phyloP scores from a whole-genome alignment of 2,113 vertebrate genomes.

The Semnornis frantzii region DNA sequence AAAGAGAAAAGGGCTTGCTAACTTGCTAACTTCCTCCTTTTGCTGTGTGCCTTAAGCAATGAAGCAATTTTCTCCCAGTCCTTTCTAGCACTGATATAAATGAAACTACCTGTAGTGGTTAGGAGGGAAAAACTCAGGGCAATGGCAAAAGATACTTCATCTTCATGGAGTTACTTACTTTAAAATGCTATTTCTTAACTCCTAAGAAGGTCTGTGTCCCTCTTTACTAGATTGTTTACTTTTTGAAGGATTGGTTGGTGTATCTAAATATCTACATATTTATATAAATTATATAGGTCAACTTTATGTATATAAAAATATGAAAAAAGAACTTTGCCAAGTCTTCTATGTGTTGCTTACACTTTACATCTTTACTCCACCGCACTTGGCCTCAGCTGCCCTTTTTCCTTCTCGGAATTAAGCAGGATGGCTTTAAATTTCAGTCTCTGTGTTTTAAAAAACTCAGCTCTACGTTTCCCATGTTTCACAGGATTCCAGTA shows the following conservation, averaged over 20 bases:
- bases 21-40: neutral
- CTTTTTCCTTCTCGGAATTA: conserved; percentile 61
- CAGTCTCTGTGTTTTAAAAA: conserved; percentile 55
- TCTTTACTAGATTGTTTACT: neutral
- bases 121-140: neutral
- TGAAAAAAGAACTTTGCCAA: neutral
- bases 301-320: neutral
- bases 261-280: neutral
- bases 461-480: conserved; percentile 55
- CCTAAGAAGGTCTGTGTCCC: neutral
- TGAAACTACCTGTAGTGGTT: neutral
- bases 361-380: conserved; percentile 48
- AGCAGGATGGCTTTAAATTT: conserved; percentile 62
- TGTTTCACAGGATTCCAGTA: conserved; percentile 57
- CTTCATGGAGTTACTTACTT: neutral
- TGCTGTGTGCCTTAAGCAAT: neutral
- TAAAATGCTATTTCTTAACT: neutral
- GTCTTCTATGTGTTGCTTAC: conserved; percentile 34
- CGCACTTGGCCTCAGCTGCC: conserved; percentile 63
- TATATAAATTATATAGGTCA: too few species aligned
- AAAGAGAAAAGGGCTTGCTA: conserved; percentile 14
- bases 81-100: neutral
- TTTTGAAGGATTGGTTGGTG: conserved; percentile 9
- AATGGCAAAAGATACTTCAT: neutral
- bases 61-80: neutral